Base-by-base conservation (phyloP, 2,113 vertebrate genomes). In the Oryzias celebensis region DNA sequence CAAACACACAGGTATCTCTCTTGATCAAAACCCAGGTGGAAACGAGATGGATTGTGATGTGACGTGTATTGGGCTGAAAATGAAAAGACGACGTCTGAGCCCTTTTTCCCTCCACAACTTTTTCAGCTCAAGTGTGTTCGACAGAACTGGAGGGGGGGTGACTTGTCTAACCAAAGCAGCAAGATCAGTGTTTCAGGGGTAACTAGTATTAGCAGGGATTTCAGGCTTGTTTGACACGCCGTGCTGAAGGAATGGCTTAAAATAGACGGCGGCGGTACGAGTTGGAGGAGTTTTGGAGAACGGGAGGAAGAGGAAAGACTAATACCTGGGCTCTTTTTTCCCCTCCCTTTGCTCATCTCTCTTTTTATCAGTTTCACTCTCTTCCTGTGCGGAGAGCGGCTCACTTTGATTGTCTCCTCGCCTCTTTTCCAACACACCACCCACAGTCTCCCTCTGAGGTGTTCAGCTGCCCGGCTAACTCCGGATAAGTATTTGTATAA, bases 151-250 rank as follows among this genome's bases (percentile, higher is more conserved):
- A 48, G 20, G 22, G 15, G 31, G 42, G 49, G 52, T 44, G 44
- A 80, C 88, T 89, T 88, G 88, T 89, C 88, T 82, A 80, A 90
- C 85, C 83, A 88, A 90, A 88, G 82, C 84, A 85, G 87, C 86
- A 82, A 89, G 90, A 92, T 92, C 88, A 90, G 85, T 91, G 88
- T 91, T 92, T 86, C 88, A 85, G 87, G 74, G 83, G 88, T 90
- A 91, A 90, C 89, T 88, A 89, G 91, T 90, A 92, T 92, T 92
- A 92, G 86, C 85, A 89, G 89, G 91, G 91, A 92, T 92, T 93
- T 93, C 73, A 77, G 88, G 87, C 88, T 92, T 91, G 85, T 89
- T 90, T 92, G 91, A 93, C 90, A 90, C 64, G 65, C 75, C 56
- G 54, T 64, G 80, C 82, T 88, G 73, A 89, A 90, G 82, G 81